These are phyloP conservation scores for Mastacembelus armatus DNA, from an alignment of 2,797 vertebrate genomes.

Conservation along the genomic window DNA sequence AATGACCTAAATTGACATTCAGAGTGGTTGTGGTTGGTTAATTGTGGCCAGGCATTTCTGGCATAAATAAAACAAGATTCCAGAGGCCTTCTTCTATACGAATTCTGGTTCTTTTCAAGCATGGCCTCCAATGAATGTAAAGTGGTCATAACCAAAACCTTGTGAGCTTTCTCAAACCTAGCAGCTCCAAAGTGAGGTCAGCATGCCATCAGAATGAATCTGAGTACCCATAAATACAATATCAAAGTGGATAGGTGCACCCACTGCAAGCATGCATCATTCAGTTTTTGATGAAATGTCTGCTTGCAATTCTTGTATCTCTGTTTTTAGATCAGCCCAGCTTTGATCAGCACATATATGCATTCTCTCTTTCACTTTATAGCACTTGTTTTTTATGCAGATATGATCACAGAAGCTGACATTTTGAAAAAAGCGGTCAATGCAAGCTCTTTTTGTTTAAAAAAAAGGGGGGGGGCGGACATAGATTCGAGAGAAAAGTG, in stretches of 20 bases:
- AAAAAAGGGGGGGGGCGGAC: not conserved
- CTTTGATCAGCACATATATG: too few relatives aligned
- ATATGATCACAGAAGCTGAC: conserved; percentile 30
- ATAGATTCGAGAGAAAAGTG: conserved; percentile 55
- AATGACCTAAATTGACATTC: conserved; percentile 85
- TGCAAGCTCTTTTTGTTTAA: conserved; percentile 30
- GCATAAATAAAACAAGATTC: conserved; percentile 72
- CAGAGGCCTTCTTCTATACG: conserved; percentile 42
- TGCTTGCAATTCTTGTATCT: not conserved
- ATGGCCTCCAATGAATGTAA: conserved; percentile 36
- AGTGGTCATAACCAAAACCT: conserved; percentile 24
- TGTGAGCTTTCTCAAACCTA: conserved; percentile 14
- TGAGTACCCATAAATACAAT: not conserved
- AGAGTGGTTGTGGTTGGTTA: conserved; percentile 70
- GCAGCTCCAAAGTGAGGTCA: conserved; percentile 4
- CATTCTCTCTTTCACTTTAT: not conserved
- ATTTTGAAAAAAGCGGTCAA: conserved; percentile 47
- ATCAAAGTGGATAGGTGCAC: conserved; percentile 26
- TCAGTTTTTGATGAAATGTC: conserved; percentile 31
- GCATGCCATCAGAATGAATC: not conserved
- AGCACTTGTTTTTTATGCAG: conserved; percentile 15
- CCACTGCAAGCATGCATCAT: conserved; percentile 19
- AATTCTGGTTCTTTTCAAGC: conserved; percentile 35
- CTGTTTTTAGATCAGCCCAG: conserved; percentile 5
- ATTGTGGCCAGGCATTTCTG: conserved; percentile 72